phyloP scores from a whole-genome alignment of 2,888 invertebrate genomes.

The Urechis unicinctus region DNA sequence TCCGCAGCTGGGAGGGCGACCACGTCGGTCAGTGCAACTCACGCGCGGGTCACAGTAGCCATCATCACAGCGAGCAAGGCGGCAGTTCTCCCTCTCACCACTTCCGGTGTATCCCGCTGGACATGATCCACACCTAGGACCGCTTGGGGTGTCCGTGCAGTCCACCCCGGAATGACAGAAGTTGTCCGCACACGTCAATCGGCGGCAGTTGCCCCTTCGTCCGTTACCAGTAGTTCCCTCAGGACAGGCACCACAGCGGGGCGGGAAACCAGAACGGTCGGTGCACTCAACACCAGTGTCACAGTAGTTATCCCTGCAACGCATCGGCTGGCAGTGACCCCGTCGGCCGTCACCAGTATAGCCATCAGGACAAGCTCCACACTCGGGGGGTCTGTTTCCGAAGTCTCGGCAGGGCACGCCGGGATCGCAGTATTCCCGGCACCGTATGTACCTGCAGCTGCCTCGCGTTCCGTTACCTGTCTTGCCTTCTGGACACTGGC shows the following conservation, averaged over 20 bases:
- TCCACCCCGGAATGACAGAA: neutral
- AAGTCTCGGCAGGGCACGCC: neutral
- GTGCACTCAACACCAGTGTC: neutral
- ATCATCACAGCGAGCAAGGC: constrained; percentile 59
- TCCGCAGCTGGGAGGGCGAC: constrained; percentile 27
- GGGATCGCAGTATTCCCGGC: neutral
- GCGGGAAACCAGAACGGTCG: neutral
- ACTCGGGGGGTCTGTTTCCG: neutral
- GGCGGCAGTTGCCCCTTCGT: neutral
- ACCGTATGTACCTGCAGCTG: neutral
- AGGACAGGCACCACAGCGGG: neutral
- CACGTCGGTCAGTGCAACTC: constrained; percentile 19
- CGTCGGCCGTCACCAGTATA: neutral
- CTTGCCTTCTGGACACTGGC: neutral
- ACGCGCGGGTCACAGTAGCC: constrained; percentile 64
- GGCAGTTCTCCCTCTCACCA: constrained; percentile 5
- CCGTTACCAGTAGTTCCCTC: neutral
- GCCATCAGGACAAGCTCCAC: neutral
- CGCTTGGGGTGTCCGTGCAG: neutral
- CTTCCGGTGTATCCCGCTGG: constrained; percentile 5
- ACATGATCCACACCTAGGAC: neutral
- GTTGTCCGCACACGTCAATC: neutral
- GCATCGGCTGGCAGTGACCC: neutral
- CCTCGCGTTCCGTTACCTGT: neutral
- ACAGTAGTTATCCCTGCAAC: neutral